Evolutionary conservation across 2,797 vertebrate species (phyloP), one percentile per base, ranked within the genome.

Genomic region (Propithecus perrieri): DNA sequence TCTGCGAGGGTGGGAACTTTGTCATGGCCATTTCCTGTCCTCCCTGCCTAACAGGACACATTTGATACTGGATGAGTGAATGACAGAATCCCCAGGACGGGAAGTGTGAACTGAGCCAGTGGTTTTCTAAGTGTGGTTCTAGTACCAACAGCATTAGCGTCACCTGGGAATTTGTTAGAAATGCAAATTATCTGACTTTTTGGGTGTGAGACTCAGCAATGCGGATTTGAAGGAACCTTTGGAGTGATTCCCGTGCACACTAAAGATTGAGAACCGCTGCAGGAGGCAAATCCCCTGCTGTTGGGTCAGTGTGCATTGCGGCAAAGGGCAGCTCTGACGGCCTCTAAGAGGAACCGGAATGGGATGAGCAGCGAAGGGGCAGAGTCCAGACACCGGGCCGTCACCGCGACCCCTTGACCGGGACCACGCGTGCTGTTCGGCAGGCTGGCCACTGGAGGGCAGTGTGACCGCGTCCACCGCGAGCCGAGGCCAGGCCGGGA

Each of bases 361-460:
- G 5, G 61, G 69, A 22, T 20, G 53, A 46, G 48, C 46, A 41
- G 55, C 48, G 3, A 33, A 30, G 11, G 14, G 13, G 24, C 65
- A 0, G 15, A 7, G 50, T 0, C 8, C 28, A 17, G 14, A 53
- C 67, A 0, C 41, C 4, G 20, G 72, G 33, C 48, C 17, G 4
- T 33, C 38, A 3, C 38, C 10, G 15, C 5, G 0, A 18, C 12
- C 13, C 22, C 59, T n/a, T 18, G 8, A 10, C 1, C 2, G 35
- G 50, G 28, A 4, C 71, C 48, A 13, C 1, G 26, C 53, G 8
- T 76, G 97, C 88, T 28, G 53, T 93, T 79, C 41, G 26, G 20
- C 14, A 20, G 3, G 0, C 3, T 22, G 94, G 86, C 96, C 98
- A 75, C 97, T 90, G 93, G 98, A 91, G 97, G 96, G 96, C 96